A percentile compares a stretch with the other conserved stretches of the same genome.
These are phyloP conservation scores for Mustela lutreola DNA, from an alignment of 2,113 vertebrate genomes.

Conservation along the genomic window DNA sequence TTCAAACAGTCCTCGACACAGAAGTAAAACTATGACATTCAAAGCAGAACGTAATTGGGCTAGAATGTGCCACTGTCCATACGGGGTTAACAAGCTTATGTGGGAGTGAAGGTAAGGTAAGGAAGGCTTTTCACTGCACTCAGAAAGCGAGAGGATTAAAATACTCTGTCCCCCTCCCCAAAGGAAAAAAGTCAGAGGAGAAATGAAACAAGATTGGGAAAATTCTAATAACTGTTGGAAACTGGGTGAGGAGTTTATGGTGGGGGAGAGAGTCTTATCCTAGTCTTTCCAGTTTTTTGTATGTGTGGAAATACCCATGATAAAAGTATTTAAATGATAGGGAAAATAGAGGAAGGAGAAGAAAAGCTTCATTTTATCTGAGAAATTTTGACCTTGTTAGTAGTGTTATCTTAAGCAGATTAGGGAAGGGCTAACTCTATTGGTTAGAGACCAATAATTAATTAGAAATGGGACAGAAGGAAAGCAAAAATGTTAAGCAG, in stretches of 20 bases:
- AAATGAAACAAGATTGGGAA: background rate
- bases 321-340: background rate
- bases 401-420: background rate
- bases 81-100: background rate
- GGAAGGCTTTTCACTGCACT: background rate
- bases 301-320: background rate
- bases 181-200: background rate
- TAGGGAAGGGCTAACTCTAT: background rate
- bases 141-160: conserved; percentile 14
- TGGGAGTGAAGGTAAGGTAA: background rate
- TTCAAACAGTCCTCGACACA: background rate
- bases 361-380: background rate
- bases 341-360: background rate
- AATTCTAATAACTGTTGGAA: background rate
- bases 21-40: background rate
- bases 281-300: background rate
- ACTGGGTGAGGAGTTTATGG: background rate
- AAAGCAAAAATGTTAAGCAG: background rate
- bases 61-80: no score
- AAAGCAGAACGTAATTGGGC: background rate
- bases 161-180: background rate
- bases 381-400: background rate
- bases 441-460: background rate
- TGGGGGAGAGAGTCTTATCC: background rate
- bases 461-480: background rate